These are phyloP conservation scores for Autographa gamma DNA, from an alignment of 2,888 invertebrate genomes.

Conservation along the genomic window DNA sequence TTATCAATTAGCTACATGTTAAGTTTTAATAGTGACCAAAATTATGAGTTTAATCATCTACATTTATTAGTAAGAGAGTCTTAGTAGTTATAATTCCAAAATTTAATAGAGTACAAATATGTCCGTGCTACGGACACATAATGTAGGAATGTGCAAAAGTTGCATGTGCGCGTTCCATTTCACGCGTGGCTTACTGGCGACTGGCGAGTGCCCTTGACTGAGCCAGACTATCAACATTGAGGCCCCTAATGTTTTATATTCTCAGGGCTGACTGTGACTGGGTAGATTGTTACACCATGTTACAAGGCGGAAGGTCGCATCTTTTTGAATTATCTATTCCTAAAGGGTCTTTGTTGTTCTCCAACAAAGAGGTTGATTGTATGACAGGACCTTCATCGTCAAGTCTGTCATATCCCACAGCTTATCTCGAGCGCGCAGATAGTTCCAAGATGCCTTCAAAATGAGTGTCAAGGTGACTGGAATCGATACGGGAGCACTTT, in stretches of 20 bases:
- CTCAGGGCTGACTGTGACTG: background rate
- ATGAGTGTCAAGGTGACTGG: slow-evolving; percentile 50
- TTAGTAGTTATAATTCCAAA: background rate
- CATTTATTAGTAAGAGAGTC: no score
- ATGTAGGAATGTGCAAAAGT: slow-evolving; percentile 36
- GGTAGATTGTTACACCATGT: background rate
- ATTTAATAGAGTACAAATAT: slow-evolving; percentile 1
- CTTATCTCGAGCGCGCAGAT: slow-evolving; percentile 35
- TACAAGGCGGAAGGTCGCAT: background rate
- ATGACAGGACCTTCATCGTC: slow-evolving; percentile 4
- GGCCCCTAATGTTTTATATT: slow-evolving; percentile 18
- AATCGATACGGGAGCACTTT: slow-evolving; percentile 52
- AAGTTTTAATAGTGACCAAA: no score
- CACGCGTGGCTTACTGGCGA: slow-evolving; percentile 22
- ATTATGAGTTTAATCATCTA: no score
- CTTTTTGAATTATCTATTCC: slow-evolving; percentile 2
- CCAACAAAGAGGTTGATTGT: background rate
- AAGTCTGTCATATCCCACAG: background rate
- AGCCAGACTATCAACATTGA: slow-evolving; percentile 7
- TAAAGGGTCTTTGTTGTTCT: background rate
- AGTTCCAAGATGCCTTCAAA: slow-evolving; percentile 35
- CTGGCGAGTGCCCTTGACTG: slow-evolving; percentile 16
- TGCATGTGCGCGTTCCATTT: slow-evolving; percentile 34
- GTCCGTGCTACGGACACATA: slow-evolving; percentile 17
- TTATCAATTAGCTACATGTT: no score